These are phyloP conservation scores for Apodemia duryi DNA, from an alignment of 2,888 invertebrate species.

Conservation along the genomic window DNA sequence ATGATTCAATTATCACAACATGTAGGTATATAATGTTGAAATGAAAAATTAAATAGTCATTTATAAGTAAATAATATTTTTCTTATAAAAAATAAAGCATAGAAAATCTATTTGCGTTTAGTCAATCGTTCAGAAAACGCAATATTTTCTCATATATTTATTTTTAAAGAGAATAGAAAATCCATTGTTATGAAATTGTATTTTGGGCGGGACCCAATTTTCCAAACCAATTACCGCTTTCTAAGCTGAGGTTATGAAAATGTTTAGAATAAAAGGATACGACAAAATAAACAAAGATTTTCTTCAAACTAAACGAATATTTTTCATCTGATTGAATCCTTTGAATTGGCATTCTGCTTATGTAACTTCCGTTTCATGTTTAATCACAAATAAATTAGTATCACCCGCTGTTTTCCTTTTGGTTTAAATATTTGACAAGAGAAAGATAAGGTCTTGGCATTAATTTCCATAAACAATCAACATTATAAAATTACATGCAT, in stretches of 20 bases:
- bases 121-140: neutral
- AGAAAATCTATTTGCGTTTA: neutral
- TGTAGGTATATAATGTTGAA: too few species aligned
- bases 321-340: neutral
- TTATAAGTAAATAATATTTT: too few species aligned
- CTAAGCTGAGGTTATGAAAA: neutral
- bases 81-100: neutral
- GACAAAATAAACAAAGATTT: neutral
- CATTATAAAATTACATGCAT: too few species aligned
- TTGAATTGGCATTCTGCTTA: neutral
- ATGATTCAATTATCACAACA: too few species aligned
- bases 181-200: constrained; percentile 1
- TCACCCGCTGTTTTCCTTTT: too few species aligned
- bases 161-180: constrained; percentile 4
- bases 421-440: too few species aligned
- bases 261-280: neutral
- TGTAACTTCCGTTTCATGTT: neutral
- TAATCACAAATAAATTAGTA: too few species aligned
- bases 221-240: neutral
- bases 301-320: neutral
- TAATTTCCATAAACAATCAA: too few species aligned
- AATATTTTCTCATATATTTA: neutral
- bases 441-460: too few species aligned
- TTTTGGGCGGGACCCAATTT: constrained; percentile 5
- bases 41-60: too few species aligned